A percentile compares a stretch with the other conserved stretches of the same genome.
phyloP scores from a whole-genome alignment of 35 echinoderm and acorn worm species.

The Strongylocentrotus purpuratus region DNA sequence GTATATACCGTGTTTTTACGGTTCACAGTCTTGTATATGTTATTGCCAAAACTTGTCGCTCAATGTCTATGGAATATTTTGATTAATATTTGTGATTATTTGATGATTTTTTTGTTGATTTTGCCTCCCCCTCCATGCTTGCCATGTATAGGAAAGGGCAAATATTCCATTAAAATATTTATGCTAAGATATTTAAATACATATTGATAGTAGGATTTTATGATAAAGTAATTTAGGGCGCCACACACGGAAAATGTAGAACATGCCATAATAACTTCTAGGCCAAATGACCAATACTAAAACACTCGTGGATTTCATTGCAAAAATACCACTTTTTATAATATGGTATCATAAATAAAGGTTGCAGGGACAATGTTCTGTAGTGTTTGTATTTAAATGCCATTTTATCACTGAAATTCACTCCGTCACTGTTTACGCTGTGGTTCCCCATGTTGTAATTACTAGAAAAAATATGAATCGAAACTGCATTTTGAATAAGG shows the following conservation, averaged over 20 bases:
- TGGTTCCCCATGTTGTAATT: background rate
- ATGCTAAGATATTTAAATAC: background rate
- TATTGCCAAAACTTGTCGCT: conserved; percentile 2
- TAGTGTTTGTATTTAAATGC: too few relatives aligned
- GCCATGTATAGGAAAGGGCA: background rate
- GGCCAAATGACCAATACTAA: too few relatives aligned
- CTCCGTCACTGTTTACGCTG: background rate
- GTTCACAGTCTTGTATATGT: background rate
- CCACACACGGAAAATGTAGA: too few relatives aligned
- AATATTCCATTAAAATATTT: background rate
- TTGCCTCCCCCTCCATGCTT: background rate
- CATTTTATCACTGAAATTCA: too few relatives aligned
- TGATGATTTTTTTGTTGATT: background rate
- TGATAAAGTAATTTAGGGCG: too few relatives aligned
- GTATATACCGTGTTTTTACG: background rate
- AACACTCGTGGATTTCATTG: too few relatives aligned
- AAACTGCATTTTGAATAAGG: background rate
- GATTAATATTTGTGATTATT: background rate
- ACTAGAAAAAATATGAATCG: background rate
- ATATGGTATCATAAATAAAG: too few relatives aligned
- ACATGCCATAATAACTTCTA: too few relatives aligned
- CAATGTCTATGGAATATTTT: background rate
- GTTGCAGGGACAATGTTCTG: too few relatives aligned
- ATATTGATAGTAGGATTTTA: background rate
- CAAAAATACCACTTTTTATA: too few relatives aligned